Conservation (phyloP, 2,113 vertebrate species). For the Bothrops jararaca region DNA sequence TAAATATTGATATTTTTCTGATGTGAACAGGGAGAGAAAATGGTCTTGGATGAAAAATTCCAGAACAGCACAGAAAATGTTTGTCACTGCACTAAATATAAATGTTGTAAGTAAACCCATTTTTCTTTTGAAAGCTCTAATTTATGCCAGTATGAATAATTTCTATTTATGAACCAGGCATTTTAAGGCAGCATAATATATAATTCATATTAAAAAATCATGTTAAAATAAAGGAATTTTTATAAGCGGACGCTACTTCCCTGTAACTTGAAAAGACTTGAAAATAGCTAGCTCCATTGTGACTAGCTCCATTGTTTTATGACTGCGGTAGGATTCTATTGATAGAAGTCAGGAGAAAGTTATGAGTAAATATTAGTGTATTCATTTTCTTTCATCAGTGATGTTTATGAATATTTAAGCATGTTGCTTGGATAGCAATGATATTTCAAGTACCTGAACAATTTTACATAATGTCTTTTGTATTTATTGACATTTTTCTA, state of each 20-base stretch:
- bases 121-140: background rate
- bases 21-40: conserved; percentile 79
- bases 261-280: background rate
- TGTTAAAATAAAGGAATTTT: background rate
- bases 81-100: conserved; percentile 85
- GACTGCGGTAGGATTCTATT: background rate
- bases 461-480: background rate
- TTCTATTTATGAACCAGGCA: background rate
- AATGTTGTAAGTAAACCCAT: conserved; percentile 80
- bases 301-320: background rate
- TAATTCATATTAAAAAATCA: background rate
- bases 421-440: background rate
- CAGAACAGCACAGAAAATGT: conserved; percentile 78
- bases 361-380: background rate
- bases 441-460: background rate
- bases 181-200: background rate
- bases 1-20: conserved; percentile 8
- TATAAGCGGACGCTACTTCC: background rate
- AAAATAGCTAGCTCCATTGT: background rate
- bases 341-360: background rate
- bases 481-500: conserved; percentile 57
- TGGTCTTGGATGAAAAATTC: conserved; percentile 82
- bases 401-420: background rate
- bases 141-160: background rate
- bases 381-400: background rate